Conservation (phyloP, 2,888 invertebrate genomes). For the Brachypalpus laphriformis region DNA sequence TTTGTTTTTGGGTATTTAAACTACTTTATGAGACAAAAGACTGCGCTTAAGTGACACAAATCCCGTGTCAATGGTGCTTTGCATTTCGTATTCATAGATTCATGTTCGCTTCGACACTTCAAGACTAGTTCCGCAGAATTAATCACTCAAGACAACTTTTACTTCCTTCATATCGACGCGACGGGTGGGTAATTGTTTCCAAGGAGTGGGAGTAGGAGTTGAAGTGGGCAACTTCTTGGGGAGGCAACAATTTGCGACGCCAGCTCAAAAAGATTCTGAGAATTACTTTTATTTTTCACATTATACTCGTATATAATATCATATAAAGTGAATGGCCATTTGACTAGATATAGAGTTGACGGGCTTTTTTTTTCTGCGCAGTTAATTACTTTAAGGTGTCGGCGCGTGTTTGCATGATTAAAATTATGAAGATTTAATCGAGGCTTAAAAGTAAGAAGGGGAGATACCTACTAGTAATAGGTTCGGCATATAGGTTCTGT, state of each 20-base stretch:
- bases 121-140: conserved; percentile 41
- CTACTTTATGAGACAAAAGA: conserved; percentile 34
- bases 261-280: conserved; percentile 12
- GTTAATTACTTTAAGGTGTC: not conserved
- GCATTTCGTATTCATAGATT: conserved; percentile 38
- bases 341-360: not conserved
- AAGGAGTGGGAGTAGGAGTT: not conserved
- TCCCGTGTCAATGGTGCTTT: conserved; percentile 9
- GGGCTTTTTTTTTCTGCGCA: not conserved
- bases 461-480: too few relatives aligned
- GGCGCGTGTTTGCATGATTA: conserved; percentile 13
- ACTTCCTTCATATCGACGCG: conserved; percentile 3
- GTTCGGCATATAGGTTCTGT: too few relatives aligned
- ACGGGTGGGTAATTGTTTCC: not conserved
- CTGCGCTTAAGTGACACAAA: conserved; percentile 10
- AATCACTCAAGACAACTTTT: conserved; percentile 31
- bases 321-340: not conserved
- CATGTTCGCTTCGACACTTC: conserved; percentile 8
- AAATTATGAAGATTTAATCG: not conserved
- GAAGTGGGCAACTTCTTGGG: not conserved
- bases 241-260: not conserved
- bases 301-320: not conserved
- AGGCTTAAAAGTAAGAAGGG: not conserved
- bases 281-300: not conserved
- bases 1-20: conserved; percentile 7